phyloP scores from a whole-genome alignment of 2,797 vertebrate genomes.

The Hydrolagus colliei region DNA sequence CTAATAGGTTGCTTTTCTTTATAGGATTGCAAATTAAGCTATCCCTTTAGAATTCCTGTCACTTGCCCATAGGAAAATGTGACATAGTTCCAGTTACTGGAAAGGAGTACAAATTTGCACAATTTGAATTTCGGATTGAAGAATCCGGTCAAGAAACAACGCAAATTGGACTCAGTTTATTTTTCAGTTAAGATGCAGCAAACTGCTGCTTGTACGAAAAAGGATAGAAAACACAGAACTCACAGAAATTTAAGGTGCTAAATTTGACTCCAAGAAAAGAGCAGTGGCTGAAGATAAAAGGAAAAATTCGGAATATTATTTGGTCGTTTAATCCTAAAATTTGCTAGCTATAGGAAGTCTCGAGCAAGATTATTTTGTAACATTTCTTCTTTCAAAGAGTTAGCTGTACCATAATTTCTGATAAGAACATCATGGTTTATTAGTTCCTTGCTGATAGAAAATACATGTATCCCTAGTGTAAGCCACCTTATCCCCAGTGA shows the following conservation, averaged over 20 bases:
- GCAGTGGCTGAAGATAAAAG: background rate
- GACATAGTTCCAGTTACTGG: no score
- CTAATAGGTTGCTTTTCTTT: no score
- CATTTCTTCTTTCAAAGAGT: background rate
- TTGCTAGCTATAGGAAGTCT: background rate
- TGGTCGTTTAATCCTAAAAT: background rate
- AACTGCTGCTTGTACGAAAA: conserved; percentile 53
- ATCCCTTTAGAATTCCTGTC: no score
- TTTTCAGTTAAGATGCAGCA: conserved; percentile 46
- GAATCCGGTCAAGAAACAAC: no score
- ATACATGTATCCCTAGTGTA: background rate
- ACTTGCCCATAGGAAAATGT: no score
- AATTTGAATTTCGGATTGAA: no score
- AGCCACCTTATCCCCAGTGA: background rate
- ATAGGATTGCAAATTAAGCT: no score
- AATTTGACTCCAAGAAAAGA: background rate
- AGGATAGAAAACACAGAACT: conserved; percentile 41
- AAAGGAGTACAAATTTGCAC: no score
- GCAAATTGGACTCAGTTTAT: conserved; percentile 41
- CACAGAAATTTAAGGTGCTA: background rate
- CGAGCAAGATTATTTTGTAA: background rate
- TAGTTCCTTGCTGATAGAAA: background rate
- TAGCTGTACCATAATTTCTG: background rate
- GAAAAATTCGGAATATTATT: background rate
- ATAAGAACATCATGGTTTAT: background rate